Percentiles rank a stretch among this genome's conserved stretches.
Conservation (phyloP, 2,797 vertebrate species). For the Microhierax caerulescens region DNA sequence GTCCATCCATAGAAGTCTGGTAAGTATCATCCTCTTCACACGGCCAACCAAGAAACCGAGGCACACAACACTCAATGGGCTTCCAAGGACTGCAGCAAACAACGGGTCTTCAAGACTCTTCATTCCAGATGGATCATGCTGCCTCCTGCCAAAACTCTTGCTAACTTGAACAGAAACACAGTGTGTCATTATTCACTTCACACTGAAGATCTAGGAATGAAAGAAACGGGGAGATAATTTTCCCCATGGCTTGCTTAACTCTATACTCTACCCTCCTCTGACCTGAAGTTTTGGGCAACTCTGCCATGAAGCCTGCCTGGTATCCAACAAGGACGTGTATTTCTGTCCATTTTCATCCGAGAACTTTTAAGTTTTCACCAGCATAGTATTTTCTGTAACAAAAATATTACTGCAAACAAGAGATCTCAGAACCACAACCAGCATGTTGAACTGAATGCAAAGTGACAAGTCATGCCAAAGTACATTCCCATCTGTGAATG, state of each 20-base stretch:
- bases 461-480: slow-evolving; percentile 20
- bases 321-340: background rate
- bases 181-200: background rate
- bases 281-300: slow-evolving; percentile 15
- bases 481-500: background rate
- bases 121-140: background rate
- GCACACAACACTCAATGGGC: background rate
- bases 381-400: slow-evolving; percentile 42
- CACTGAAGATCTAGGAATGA: background rate
- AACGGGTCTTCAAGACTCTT: slow-evolving; percentile 1
- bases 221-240: background rate
- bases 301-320: slow-evolving; percentile 26
- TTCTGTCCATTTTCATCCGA: slow-evolving; percentile 14
- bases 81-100: background rate
- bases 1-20: background rate
- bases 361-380: slow-evolving; percentile 26
- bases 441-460: background rate
- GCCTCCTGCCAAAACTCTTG: background rate
- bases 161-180: slow-evolving; percentile 7
- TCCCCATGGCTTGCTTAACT: background rate
- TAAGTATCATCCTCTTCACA: background rate
- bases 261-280: background rate
- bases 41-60: background rate
- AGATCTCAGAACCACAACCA: slow-evolving; percentile 10
- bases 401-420: slow-evolving; percentile 52